Percentiles rank a stretch among this genome's conserved stretches.
phyloP scores from a whole-genome alignment of 1,140 invertebrate species.

The Teleogryllus occipitalis region DNA sequence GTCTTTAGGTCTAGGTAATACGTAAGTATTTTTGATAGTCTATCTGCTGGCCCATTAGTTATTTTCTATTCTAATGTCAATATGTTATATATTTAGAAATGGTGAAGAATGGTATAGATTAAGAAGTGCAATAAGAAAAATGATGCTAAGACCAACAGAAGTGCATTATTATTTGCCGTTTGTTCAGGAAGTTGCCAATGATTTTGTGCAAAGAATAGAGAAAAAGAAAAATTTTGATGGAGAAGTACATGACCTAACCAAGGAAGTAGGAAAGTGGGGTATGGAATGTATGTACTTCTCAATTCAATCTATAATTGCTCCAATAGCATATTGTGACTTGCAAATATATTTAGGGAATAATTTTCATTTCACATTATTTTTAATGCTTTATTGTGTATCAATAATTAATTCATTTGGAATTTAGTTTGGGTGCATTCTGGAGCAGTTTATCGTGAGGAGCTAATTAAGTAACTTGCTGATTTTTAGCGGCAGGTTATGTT shows the following conservation, averaged over 20 bases:
- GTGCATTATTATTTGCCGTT: conserved; percentile 38
- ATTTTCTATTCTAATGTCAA: conserved; percentile 9
- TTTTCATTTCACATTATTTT: background rate
- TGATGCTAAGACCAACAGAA: conserved; percentile 40
- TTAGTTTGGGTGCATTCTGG: background rate
- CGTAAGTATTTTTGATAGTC: conserved; percentile 32
- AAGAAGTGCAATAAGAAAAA: conserved; percentile 37
- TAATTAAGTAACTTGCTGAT: conserved; percentile 31
- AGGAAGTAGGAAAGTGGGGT: conserved; percentile 34
- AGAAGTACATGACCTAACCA: conserved; percentile 26
- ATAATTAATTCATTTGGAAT: background rate
- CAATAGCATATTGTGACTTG: background rate
- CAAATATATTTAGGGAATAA: background rate
- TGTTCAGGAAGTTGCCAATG: conserved; percentile 35
- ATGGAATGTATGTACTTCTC: conserved; percentile 28
- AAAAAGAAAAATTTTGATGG: conserved; percentile 24
- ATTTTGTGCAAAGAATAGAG: conserved; percentile 34
- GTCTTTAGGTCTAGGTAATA: conserved; percentile 47
- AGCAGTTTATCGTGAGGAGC: too few species aligned
- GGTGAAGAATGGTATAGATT: conserved; percentile 45
- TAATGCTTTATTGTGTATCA: background rate
- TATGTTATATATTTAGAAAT: conserved; percentile 32
- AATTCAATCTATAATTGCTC: background rate
- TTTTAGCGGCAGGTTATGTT: conserved; percentile 42
- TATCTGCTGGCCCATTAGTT: background rate